These are phyloP conservation scores for Orthosia incerta DNA, from an alignment of 2,888 invertebrate genomes.

Conservation along the genomic window DNA sequence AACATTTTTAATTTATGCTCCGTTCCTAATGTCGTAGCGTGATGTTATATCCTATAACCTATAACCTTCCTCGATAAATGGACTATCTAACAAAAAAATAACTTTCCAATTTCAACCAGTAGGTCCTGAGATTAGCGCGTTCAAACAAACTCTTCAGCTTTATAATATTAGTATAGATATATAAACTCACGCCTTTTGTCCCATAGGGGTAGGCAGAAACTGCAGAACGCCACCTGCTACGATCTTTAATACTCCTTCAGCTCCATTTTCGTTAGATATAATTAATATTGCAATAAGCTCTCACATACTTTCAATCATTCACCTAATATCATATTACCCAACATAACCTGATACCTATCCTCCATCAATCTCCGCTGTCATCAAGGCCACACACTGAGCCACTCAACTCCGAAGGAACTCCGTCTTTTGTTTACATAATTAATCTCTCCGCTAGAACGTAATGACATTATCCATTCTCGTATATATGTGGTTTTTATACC, in stretches of 20 bases:
- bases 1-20: too few relatives aligned
- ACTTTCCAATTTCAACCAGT: too few relatives aligned
- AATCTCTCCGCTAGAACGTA: conserved; percentile 37
- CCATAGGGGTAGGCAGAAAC: too few relatives aligned
- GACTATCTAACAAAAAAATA: too few relatives aligned
- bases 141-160: too few relatives aligned
- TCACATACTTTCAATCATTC: background rate
- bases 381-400: conserved; percentile 11
- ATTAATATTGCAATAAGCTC: background rate
- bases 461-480: conserved; percentile 16
- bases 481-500: background rate
- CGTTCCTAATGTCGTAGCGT: too few relatives aligned
- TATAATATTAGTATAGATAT: too few relatives aligned
- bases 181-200: too few relatives aligned
- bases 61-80: too few relatives aligned
- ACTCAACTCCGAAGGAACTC: conserved; percentile 6
- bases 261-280: background rate
- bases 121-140: too few relatives aligned
- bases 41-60: too few relatives aligned
- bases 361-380: conserved; percentile 31
- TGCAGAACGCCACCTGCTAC: too few relatives aligned
- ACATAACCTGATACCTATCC: background rate
- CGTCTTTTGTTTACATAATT: conserved; percentile 61
- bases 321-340: background rate
- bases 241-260: background rate